Evolutionary conservation across 2,113 vertebrate species (phyloP), one percentile per base, ranked within the genome.

Genomic region (Columba janthina): DNA sequence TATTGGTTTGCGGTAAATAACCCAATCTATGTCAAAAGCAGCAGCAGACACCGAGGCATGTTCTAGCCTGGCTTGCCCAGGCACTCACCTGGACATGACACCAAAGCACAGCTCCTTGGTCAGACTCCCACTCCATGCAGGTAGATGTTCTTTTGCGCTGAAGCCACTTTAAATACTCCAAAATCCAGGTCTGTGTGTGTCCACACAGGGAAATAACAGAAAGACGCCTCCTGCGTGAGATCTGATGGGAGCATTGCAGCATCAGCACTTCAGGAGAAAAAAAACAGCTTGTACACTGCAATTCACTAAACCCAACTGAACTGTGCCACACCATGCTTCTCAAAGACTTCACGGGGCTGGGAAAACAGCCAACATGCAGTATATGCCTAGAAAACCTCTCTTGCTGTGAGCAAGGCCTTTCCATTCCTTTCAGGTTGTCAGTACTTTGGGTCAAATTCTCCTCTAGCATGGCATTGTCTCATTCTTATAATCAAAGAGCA

Each of bases 61-160:
- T 18, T 61, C 28, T 19, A 58, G 53, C 8, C 75, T 73, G 28
- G 31, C 32, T 75, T 5, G 40, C 28, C 73, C 64, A 53, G 36
- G 53, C 18, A 5, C 87, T 82, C 88, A 74, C 57, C 86, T 67
- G 84, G 38, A 14, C 29, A 11, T 1, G 0, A 9, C 32, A 18
- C 3, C 0, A 2, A n/a, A 34, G 46, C 60, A 31, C 46, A 53
- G 73, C 38, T 51, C 4, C 6, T 0, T 0, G 28, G 42, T 38
- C 4, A 7, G 70, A 18, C 0, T 0, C 61, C 67, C 4, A 0
- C 29, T n/a, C 70, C 1, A 0, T 9, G 54, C 26, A 29, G 53
- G 34, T 70, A 32, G 42, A 13, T 3, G 6, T 21, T 62, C 69
- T 48, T 51, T 32, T 57, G 2, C 0, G 1, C 74, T 48, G 66